Evolutionary conservation across 53 echinoderm and acorn worm genomes (phyloP).

Genomic region (Stichopus horrens): DNA sequence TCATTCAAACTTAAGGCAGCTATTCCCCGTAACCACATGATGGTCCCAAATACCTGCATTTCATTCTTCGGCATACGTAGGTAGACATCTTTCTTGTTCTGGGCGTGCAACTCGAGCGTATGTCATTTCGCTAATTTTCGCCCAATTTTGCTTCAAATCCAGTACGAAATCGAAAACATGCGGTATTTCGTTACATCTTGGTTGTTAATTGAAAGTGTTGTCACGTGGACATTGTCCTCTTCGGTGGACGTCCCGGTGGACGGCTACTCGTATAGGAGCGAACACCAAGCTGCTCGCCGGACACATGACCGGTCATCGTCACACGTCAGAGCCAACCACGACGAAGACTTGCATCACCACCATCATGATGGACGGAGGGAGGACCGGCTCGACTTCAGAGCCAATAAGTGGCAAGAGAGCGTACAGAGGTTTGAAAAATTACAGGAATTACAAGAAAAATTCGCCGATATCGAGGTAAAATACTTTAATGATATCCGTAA

Average conservation of each 20-base stretch:
- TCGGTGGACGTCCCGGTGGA: slow-evolving; percentile 8
- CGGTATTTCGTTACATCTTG: not conserved
- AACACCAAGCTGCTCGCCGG: not conserved
- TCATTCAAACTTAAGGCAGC: too few relatives aligned
- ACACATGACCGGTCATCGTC: not conserved
- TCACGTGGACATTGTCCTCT: slow-evolving; percentile 22
- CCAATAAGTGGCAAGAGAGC: slow-evolving; percentile 15
- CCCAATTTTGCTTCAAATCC: too few relatives aligned
- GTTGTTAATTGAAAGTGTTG: slow-evolving; percentile 3
- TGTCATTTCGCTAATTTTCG: too few relatives aligned
- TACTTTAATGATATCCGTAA: not conserved
- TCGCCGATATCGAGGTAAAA: slow-evolving; percentile 18
- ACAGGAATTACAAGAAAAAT: slow-evolving; percentile 27
- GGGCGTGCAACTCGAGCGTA: too few relatives aligned
- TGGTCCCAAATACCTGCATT: too few relatives aligned
- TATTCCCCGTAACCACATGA: too few relatives aligned
- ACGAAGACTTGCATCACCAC: not conserved
- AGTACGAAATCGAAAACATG: not conserved
- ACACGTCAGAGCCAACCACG: not conserved
- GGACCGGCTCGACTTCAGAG: not conserved
- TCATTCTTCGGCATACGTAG: too few relatives aligned
- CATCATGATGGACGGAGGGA: not conserved
- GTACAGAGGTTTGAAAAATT: not conserved
- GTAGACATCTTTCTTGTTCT: too few relatives aligned
- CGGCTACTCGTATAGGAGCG: not conserved